Percentiles rank a stretch among this genome's conserved stretches.
Conservation (phyloP, 2,797 vertebrate genomes). For the Rachycentron canadum region DNA sequence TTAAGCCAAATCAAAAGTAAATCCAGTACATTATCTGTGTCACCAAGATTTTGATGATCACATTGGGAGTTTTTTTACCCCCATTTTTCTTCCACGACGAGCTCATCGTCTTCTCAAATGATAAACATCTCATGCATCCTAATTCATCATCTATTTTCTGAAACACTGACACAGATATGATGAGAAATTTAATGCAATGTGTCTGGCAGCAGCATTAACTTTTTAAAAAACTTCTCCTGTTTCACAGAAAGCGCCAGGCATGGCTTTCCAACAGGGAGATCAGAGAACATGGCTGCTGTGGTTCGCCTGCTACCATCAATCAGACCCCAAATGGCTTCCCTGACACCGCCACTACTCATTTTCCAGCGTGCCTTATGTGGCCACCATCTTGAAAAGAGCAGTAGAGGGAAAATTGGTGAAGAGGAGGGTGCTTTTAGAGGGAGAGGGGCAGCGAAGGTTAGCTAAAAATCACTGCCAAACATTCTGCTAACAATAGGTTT, state of each 20-base stretch:
- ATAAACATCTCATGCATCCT: conserved; percentile 58
- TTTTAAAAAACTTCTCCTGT: conserved; percentile 70
- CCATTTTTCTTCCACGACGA: conserved; percentile 23
- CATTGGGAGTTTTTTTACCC: conserved; percentile 7
- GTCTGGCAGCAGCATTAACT: conserved; percentile 73
- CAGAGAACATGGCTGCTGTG: conserved; percentile 80
- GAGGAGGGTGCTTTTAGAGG: conserved; percentile 55
- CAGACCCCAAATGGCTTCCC: conserved; percentile 84
- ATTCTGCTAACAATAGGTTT: conserved; percentile 79
- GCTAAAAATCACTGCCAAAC: conserved; percentile 81
- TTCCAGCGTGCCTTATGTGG: conserved; percentile 79
- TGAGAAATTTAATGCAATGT: conserved; percentile 73
- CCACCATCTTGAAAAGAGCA: conserved; percentile 83
- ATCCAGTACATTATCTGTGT: background rate
- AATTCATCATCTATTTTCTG: conserved; percentile 77
- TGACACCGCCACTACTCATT: conserved; percentile 84
- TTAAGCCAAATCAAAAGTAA: conserved; percentile 11
- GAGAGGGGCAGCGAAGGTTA: conserved; percentile 34
- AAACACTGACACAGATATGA: conserved; percentile 73
- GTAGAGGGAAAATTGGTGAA: conserved; percentile 34
- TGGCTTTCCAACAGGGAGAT: conserved; percentile 77
- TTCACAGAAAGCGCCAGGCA: conserved; percentile 78
- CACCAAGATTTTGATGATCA: background rate
- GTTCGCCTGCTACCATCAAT: conserved; percentile 86
- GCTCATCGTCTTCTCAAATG: conserved; percentile 44